phyloP scores from a whole-genome alignment of 2,888 invertebrate genomes.

The Apantesis nais region DNA sequence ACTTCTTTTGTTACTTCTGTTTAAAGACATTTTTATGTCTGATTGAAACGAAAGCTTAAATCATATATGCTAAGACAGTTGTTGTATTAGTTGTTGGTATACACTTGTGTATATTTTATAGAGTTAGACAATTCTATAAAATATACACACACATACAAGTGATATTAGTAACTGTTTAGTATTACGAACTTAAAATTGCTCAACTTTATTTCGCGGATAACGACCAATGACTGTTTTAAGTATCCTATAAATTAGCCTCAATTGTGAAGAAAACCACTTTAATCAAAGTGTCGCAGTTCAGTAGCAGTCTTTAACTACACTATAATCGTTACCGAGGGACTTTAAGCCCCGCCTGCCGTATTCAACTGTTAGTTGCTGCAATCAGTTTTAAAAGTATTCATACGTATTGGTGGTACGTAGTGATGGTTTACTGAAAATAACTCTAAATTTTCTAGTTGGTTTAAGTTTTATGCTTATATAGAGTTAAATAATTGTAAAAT shows the following conservation, averaged over 20 bases:
- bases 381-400: slow-evolving; percentile 10
- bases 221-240: neutral
- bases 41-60: too few relatives aligned
- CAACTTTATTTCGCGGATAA: neutral
- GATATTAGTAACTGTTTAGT: neutral
- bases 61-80: too few relatives aligned
- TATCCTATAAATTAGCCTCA: neutral
- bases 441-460: neutral
- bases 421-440: neutral
- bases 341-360: neutral
- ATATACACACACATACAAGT: too few relatives aligned
- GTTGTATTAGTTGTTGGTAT: too few relatives aligned
- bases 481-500: too few relatives aligned
- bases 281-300: slow-evolving; percentile 9
- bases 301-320: neutral
- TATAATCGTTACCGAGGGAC: slow-evolving; percentile 7
- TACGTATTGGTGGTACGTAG: neutral
- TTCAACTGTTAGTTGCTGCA: neutral
- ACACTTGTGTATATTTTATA: too few relatives aligned
- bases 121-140: too few relatives aligned
- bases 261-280: slow-evolving; percentile 9
- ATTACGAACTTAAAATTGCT: neutral
- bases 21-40: too few relatives aligned
- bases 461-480: neutral
- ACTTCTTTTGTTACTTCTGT: too few relatives aligned